Evolutionary conservation across 1,140 invertebrate species (phyloP), one percentile per base, ranked within the genome.

Genomic region (Solenopsis fugax): DNA sequence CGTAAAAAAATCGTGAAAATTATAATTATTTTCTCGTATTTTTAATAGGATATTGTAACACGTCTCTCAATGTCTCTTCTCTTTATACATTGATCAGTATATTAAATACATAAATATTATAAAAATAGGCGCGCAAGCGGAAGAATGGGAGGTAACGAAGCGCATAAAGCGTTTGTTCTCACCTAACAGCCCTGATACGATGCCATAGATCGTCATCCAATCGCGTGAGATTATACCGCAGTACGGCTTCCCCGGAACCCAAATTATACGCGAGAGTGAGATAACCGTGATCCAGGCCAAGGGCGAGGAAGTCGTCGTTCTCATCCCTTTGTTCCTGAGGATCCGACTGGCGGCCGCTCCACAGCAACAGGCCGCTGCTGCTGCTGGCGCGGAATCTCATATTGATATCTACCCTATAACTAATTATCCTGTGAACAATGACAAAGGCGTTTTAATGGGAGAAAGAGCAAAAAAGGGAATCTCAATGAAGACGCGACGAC

Each of bases 151-250:
- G n/a, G 34, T 81, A 81, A 81, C 21, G 48, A 81, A 24, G 77
- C 48, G 16, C 3, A 50, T 56, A 45, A 81, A 71, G 34, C 45
- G 64, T 29, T 81, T 71, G 29, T 71, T 64, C 64, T 94, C 95
- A 99, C 98, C 98, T 98, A 48, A 98, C 97, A 45, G 98, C 97
- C 94, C 97, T 96, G 37, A 99, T 96, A 85, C 97, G 96, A 95
- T 99, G 98, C 98, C 98, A 99, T 56, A 98, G 96, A 75, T 98
- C 98, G 95, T 99, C 98, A 94, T 98, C 97, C 48, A 99, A 96
- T 94, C 96, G 97, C n/a, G 98, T 98, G 87, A 96, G 96, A 95
- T 99, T 99, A 89, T 98, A 98, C 82, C 97, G 96, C 18, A 99
- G 97, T 54, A 97, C 95, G 4, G 97, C 97, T 91, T 98, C 97